Conservation (phyloP, 1,140 invertebrate genomes). For the Drosophila simulans region DNA sequence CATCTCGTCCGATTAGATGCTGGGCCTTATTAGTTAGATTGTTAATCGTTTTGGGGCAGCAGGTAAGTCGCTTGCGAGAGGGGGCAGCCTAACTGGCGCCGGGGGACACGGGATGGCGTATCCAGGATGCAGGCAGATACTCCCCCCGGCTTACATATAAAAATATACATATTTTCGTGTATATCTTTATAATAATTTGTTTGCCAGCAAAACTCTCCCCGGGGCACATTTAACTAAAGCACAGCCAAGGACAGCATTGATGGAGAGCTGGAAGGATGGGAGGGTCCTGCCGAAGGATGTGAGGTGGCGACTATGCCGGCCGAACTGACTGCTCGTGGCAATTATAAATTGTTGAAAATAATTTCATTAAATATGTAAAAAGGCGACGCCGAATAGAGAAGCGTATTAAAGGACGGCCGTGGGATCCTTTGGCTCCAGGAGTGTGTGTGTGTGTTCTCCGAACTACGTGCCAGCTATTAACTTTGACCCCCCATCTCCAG, state of each 20-base stretch:
- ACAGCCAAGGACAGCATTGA: conserved; percentile 28
- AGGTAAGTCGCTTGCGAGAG: background rate
- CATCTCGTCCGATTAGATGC: conserved; percentile 9
- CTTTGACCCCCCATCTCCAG: conserved; percentile 32
- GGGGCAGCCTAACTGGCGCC: conserved; percentile 19
- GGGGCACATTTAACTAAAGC: conserved; percentile 76
- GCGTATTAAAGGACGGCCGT: conserved; percentile 46
- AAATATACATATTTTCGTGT: conserved; percentile 28
- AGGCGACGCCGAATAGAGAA: conserved; percentile 65
- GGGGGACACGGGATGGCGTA: conserved; percentile 6
- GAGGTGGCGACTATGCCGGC: conserved; percentile 10
- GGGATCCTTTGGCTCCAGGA: too few species aligned
- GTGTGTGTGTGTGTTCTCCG: background rate
- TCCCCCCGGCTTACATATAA: background rate
- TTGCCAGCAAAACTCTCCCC: conserved; percentile 67
- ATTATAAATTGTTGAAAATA: conserved; percentile 83
- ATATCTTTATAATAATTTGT: conserved; percentile 70
- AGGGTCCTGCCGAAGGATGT: background rate
- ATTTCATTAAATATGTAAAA: conserved; percentile 83
- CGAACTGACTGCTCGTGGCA: conserved; percentile 66
- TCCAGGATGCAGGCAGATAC: conserved; percentile 12
- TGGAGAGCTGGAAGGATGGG: background rate
- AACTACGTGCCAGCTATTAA: conserved; percentile 68
- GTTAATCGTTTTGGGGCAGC: conserved; percentile 19
- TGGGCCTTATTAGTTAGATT: conserved; percentile 25